phyloP scores from a whole-genome alignment of 2,888 invertebrate genomes.

The Cryptops parisi region DNA sequence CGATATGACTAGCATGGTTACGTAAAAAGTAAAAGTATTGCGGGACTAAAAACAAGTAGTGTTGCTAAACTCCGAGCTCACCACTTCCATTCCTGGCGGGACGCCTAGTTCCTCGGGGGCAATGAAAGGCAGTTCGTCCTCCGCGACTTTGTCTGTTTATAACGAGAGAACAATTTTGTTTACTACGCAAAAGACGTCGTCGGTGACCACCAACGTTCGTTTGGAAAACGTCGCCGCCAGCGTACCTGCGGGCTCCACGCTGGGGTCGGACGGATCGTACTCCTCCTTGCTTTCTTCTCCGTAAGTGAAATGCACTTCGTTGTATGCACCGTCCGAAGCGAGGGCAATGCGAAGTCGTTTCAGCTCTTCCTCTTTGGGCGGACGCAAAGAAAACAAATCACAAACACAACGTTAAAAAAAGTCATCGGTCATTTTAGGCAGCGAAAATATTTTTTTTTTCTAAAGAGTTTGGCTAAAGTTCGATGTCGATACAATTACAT shows the following conservation, averaged over 20 bases:
- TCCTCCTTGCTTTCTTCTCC: conserved; percentile 21
- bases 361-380: conserved; percentile 91
- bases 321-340: conserved; percentile 29
- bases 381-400: conserved; percentile 28
- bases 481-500: no score
- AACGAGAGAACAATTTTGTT: no score
- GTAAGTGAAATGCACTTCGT: conserved; percentile 35
- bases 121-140: conserved; percentile 47
- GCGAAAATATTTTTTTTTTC: neutral
- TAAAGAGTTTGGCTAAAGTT: no score
- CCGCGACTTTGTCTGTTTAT: no score
- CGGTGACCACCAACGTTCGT: conserved; percentile 24
- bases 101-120: conserved; percentile 57
- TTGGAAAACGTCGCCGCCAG: neutral
- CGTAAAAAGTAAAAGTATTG: no score
- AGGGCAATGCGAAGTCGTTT: conserved; percentile 61
- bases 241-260: conserved; percentile 33
- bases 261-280: conserved; percentile 27
- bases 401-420: neutral
- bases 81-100: conserved; percentile 48
- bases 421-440: neutral
- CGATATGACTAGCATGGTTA: no score
- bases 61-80: no score
- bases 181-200: no score
- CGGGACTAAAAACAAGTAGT: no score